Conservation (phyloP, 92 coral and sea anemone genomes). For the Porites lobata region DNA sequence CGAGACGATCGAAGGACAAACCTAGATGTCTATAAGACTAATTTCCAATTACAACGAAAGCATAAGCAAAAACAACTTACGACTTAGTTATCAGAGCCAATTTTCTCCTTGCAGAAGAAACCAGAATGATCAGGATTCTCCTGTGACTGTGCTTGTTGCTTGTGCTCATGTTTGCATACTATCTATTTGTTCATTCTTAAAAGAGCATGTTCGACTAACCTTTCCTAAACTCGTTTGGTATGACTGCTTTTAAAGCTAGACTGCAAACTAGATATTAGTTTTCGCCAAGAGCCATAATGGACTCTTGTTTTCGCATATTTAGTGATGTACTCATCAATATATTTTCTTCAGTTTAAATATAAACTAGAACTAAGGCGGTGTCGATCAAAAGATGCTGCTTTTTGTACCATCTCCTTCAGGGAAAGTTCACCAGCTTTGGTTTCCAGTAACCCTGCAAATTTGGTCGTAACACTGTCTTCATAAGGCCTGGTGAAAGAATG, state of each 20-base stretch:
- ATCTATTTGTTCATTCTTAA: no score
- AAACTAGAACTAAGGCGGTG: slow-evolving; percentile 73
- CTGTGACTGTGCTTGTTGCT: no score
- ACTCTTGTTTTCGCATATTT: not conserved
- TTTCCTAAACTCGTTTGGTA: not conserved
- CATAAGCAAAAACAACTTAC: no score
- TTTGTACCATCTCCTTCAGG: slow-evolving; percentile 55
- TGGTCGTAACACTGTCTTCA: slow-evolving; percentile 66
- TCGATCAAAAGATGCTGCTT: slow-evolving; percentile 55
- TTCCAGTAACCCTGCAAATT: slow-evolving; percentile 59
- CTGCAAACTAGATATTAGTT: not conserved
- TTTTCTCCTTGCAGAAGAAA: no score
- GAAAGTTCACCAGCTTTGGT: slow-evolving; percentile 27
- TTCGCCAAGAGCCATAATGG: no score
- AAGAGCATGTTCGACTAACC: not conserved
- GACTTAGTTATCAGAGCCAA: no score
- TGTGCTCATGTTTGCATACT: no score
- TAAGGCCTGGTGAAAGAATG: slow-evolving; percentile 32
- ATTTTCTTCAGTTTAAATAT: slow-evolving; percentile 35
- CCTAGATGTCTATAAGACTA: no score
- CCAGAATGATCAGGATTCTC: no score
- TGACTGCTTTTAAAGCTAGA: slow-evolving; percentile 18
- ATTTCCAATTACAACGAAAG: no score
- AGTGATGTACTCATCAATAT: no score
- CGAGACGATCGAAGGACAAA: no score